phyloP scores from a whole-genome alignment of 2,797 vertebrate species.

The Characodon lateralis region DNA sequence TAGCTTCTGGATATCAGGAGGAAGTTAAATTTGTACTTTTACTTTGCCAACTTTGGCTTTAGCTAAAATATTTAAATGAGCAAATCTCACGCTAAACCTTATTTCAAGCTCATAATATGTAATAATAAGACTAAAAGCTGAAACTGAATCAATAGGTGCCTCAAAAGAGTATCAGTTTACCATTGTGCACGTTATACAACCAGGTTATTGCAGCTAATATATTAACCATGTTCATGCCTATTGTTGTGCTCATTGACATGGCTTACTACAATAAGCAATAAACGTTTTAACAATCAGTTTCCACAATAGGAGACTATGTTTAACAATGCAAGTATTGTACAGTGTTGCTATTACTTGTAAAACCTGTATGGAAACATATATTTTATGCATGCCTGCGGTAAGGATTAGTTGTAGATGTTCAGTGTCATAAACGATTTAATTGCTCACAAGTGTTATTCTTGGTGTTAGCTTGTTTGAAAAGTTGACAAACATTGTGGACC shows the following conservation, averaged over 20 bases:
- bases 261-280: not conserved
- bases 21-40: not conserved
- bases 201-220: not conserved
- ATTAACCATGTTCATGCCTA: not conserved
- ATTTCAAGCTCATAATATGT: not conserved
- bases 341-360: not conserved
- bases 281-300: not conserved
- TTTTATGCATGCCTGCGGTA: not conserved
- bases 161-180: not conserved
- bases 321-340: not conserved
- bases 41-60: conserved; percentile 4
- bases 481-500: not conserved
- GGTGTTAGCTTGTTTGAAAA: not conserved
- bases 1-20: not conserved
- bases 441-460: not conserved
- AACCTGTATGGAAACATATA: not conserved
- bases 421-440: not conserved
- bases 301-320: not conserved
- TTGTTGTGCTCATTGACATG: not conserved
- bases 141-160: not conserved
- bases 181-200: not conserved
- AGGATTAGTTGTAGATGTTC: not conserved
- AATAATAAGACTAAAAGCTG: not conserved
- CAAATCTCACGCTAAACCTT: not conserved
- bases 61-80: not conserved